Conservation (phyloP, 35 echinoderm and acorn worm genomes). For the Heliocidaris tuberculata region DNA sequence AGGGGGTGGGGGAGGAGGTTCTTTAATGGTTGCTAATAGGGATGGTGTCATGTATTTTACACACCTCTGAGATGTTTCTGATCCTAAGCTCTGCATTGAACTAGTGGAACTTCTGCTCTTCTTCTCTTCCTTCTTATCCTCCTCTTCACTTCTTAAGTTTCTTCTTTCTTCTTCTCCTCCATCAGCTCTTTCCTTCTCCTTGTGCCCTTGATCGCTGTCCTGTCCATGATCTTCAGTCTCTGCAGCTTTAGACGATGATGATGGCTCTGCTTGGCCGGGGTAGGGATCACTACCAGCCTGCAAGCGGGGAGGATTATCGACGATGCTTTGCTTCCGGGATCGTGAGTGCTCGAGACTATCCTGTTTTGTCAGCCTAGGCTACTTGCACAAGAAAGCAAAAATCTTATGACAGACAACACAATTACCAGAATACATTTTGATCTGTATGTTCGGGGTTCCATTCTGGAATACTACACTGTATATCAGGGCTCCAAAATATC, state of each 20-base stretch:
- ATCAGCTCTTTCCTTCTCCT: not conserved
- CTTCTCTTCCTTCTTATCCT: not conserved
- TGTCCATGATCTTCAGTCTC: not conserved
- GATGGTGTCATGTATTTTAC: not conserved
- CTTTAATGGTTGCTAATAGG: too few species aligned
- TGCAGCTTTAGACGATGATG: not conserved
- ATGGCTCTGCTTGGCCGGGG: not conserved
- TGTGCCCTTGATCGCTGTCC: not conserved
- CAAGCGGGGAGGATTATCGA: not conserved
- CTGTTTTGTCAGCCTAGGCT: constrained; percentile 51
- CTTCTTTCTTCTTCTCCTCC: not conserved
- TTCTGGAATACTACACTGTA: too few species aligned
- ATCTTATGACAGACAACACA: too few species aligned
- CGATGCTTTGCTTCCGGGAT: constrained; percentile 51
- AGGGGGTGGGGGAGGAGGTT: too few species aligned
- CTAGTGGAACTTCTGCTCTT: not conserved
- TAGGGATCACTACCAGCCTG: not conserved
- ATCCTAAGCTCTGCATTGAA: not conserved
- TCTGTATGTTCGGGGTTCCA: too few species aligned
- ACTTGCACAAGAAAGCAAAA: not conserved
- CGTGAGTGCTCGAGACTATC: constrained; percentile 37
- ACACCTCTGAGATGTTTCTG: not conserved
- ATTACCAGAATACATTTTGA: too few species aligned
- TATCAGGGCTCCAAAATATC: too few species aligned
- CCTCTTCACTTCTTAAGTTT: not conserved